Conservation (phyloP, 2,113 vertebrate genomes). For the Lathamus discolor region DNA sequence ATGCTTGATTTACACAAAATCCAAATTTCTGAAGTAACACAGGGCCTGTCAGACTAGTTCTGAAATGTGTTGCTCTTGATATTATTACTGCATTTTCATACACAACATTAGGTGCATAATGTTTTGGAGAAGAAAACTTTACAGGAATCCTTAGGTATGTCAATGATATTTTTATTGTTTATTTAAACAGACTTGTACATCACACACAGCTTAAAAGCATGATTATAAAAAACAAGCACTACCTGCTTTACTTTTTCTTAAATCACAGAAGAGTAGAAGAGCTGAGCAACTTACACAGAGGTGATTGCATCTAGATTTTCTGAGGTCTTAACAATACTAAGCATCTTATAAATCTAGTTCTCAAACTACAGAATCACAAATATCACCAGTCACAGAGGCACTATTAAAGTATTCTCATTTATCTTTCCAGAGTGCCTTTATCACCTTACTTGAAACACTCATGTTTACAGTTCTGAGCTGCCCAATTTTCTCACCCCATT, state of each 20-base stretch:
- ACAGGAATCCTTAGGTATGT: neutral
- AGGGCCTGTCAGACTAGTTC: neutral
- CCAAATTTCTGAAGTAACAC: neutral
- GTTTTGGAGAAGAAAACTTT: neutral
- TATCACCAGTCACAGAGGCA: neutral
- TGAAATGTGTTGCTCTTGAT: neutral
- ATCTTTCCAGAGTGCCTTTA: neutral
- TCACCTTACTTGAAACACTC: neutral
- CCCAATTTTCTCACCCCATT: neutral
- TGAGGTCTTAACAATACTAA: neutral
- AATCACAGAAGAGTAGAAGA: constrained; percentile 27
- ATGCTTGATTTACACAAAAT: neutral
- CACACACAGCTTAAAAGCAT: neutral
- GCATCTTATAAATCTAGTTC: neutral
- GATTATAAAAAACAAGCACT: constrained; percentile 27
- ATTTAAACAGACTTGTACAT: constrained; percentile 39
- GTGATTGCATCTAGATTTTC: constrained; percentile 1
- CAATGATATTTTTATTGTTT: constrained; percentile 48
- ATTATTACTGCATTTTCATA: neutral
- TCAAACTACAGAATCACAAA: neutral
- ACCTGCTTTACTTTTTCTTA: neutral
- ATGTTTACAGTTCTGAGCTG: neutral
- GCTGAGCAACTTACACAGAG: constrained; percentile 15
- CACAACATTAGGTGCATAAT: neutral
- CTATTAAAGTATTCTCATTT: neutral